Evolutionary conservation across 2,888 invertebrate genomes (phyloP).

Genomic region (Abscondita cerata): DNA sequence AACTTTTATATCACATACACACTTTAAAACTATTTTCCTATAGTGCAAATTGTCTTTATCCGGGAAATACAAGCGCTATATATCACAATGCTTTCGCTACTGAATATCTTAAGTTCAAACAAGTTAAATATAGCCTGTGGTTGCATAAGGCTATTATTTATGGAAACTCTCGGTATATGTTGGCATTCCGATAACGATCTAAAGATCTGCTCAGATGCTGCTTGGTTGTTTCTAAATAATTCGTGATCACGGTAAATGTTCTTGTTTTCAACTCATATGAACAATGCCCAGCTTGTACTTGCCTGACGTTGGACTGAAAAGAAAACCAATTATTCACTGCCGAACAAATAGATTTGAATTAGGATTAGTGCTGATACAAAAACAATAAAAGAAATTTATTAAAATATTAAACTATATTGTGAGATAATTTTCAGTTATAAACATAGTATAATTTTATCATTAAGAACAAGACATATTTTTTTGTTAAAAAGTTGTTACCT

Average conservation of each 20-base stretch:
- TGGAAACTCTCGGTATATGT: constrained; percentile 35
- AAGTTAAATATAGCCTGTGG: constrained; percentile 32
- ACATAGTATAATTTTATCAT: too few species aligned
- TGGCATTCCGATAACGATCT: constrained; percentile 42
- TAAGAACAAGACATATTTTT: too few species aligned
- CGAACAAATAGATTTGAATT: too few species aligned
- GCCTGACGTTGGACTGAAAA: too few species aligned
- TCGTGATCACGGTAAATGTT: constrained; percentile 48
- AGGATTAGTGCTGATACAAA: too few species aligned
- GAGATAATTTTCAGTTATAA: too few species aligned
- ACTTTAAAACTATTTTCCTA: background rate
- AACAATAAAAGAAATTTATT: too few species aligned
- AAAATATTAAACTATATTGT: too few species aligned
- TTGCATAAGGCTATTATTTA: constrained; percentile 42
- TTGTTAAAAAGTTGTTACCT: too few species aligned
- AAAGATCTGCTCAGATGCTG: constrained; percentile 45
- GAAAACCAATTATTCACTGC: too few species aligned
- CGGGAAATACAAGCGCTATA: constrained; percentile 8
- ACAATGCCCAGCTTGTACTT: constrained; percentile 36
- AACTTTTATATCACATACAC: too few species aligned
- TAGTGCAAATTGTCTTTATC: constrained; percentile 9
- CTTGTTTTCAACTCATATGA: constrained; percentile 46
- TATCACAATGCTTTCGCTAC: constrained; percentile 32
- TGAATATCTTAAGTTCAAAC: constrained; percentile 39
- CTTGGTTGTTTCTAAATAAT: constrained; percentile 48